Conservation (phyloP, 2,888 invertebrate species). For the Sesamia inferens region DNA sequence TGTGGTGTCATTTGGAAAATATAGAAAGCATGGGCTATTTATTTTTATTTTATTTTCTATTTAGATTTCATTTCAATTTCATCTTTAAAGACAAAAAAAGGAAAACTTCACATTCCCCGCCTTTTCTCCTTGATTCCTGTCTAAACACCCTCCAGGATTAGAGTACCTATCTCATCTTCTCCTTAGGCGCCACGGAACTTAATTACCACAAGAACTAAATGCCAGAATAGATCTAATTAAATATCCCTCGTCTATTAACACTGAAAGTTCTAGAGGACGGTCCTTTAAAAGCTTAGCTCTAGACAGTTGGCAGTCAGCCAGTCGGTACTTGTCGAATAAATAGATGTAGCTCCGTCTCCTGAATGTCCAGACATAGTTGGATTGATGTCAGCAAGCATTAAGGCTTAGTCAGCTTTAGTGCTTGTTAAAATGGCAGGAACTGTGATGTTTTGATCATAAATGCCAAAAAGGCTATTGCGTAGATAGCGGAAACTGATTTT, state of each 20-base stretch:
- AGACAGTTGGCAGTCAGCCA: conserved; percentile 62
- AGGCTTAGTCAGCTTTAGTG: conserved; percentile 35
- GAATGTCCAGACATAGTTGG: conserved; percentile 54
- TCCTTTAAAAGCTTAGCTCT: conserved; percentile 57
- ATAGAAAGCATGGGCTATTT: background rate
- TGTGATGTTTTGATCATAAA: conserved; percentile 34
- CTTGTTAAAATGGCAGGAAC: conserved; percentile 25
- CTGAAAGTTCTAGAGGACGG: conserved; percentile 46
- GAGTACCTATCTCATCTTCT: conserved; percentile 18
- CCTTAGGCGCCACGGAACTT: conserved; percentile 45
- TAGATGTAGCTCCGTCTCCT: conserved; percentile 57
- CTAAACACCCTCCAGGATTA: conserved; percentile 8
- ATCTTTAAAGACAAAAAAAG: background rate
- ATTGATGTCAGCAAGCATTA: conserved; percentile 26
- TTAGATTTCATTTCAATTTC: too few relatives aligned
- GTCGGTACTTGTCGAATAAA: conserved; percentile 61
- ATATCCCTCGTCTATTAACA: conserved; percentile 50
- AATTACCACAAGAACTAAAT: conserved; percentile 37
- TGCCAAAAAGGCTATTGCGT: conserved; percentile 10
- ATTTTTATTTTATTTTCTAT: too few relatives aligned
- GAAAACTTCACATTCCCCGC: background rate
- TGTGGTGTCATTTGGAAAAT: background rate
- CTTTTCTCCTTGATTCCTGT: conserved; percentile 10
- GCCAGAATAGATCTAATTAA: conserved; percentile 53
- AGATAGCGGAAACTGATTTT: conserved; percentile 10